These are phyloP conservation scores for Apogon talboti DNA, from an alignment of 2,797 vertebrate species.

Conservation along the genomic window DNA sequence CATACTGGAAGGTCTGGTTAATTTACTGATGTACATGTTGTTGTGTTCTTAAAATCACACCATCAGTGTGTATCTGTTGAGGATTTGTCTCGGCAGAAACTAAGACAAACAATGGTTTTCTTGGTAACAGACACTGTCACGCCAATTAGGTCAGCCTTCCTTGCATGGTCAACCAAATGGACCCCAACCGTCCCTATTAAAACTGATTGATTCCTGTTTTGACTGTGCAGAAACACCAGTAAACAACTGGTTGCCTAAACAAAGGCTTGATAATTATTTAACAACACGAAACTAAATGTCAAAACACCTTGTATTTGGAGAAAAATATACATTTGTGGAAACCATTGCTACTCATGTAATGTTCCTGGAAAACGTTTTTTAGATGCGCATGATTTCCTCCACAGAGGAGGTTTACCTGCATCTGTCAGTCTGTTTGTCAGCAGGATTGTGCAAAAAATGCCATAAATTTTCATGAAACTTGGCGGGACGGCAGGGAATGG, in stretches of 20 bases:
- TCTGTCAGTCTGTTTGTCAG: too few relatives aligned
- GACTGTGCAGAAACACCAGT: slow-evolving; percentile 7
- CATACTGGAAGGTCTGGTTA: slow-evolving; percentile 6
- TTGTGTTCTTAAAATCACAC: background rate
- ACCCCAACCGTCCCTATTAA: slow-evolving; percentile 42
- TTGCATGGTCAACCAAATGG: slow-evolving; percentile 42
- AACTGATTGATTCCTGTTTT: slow-evolving; percentile 52
- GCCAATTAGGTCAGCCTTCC: slow-evolving; percentile 39
- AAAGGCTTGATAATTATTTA: background rate
- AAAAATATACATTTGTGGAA: too few relatives aligned
- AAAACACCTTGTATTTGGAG: too few relatives aligned
- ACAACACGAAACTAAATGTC: too few relatives aligned
- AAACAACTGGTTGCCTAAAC: slow-evolving; percentile 25
- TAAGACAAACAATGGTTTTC: slow-evolving; percentile 46
- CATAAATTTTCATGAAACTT: too few relatives aligned
- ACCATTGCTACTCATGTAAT: too few relatives aligned
- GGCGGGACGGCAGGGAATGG: too few relatives aligned
- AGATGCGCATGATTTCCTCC: too few relatives aligned
- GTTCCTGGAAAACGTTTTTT: too few relatives aligned
- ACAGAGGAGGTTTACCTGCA: too few relatives aligned
- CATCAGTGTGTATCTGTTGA: background rate
- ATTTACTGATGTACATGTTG: slow-evolving; percentile 3
- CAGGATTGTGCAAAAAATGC: too few relatives aligned
- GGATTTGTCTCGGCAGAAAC: slow-evolving; percentile 21
- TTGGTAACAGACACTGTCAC: slow-evolving; percentile 45